These are phyloP conservation scores for Muricea muricata DNA, from an alignment of 92 coral and sea anemone genomes.

Conservation along the genomic window DNA sequence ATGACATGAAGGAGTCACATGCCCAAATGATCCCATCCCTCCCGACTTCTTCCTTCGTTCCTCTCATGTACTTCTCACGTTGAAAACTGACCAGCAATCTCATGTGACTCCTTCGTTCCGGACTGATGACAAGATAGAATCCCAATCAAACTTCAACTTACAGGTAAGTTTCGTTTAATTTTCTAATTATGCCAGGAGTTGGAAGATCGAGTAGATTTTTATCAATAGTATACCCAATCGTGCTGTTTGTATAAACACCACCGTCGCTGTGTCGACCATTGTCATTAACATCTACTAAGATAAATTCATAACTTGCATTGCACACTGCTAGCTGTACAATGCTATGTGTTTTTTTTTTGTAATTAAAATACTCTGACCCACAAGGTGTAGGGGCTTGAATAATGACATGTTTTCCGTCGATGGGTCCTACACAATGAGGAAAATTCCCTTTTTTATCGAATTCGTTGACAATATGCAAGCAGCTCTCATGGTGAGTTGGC, in stretches of 20 bases:
- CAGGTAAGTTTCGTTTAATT: too few species aligned
- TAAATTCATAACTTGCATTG: conserved; percentile 24
- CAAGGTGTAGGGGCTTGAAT: conserved; percentile 21
- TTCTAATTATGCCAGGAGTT: conserved; percentile 23
- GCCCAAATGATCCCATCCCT: too few species aligned
- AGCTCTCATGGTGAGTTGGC: background rate
- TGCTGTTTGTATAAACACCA: conserved; percentile 54
- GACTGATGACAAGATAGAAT: too few species aligned
- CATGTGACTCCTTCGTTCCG: too few species aligned
- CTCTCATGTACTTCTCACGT: too few species aligned
- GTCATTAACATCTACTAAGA: conserved; percentile 13
- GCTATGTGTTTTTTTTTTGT: conserved; percentile 31
- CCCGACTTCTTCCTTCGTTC: too few species aligned
- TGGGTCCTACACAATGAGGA: conserved; percentile 46
- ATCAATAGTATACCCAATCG: conserved; percentile 38
- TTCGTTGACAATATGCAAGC: conserved; percentile 12
- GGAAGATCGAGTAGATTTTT: conserved; percentile 45
- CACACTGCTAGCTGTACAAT: conserved; percentile 14
- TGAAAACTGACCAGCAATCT: too few species aligned
- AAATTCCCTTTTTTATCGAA: conserved; percentile 43
- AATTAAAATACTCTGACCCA: conserved; percentile 24
- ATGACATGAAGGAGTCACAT: too few species aligned
- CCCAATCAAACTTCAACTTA: too few species aligned
- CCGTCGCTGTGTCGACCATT: conserved; percentile 21
- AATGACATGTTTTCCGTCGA: conserved; percentile 41